phyloP scores from a whole-genome alignment of 2,888 invertebrate genomes.

The Thymelicus acteon region DNA sequence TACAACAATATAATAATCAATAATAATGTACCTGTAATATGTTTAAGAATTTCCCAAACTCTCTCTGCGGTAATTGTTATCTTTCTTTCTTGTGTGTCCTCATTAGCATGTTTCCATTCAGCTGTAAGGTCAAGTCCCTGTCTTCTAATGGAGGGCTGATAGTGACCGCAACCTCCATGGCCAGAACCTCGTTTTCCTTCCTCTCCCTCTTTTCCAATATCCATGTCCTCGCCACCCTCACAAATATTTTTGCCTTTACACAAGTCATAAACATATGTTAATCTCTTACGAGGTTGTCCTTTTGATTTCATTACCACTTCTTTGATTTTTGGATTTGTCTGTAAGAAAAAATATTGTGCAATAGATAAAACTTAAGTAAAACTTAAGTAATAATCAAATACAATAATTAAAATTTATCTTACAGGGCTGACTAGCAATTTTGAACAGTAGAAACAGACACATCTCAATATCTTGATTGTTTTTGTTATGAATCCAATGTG shows the following conservation, averaged over 20 bases:
- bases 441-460: constrained; percentile 99
- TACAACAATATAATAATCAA: too few species aligned
- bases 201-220: constrained; percentile 92
- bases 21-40: constrained; percentile 87
- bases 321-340: constrained; percentile 96
- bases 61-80: constrained; percentile 96
- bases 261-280: constrained; percentile 98
- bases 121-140: constrained; percentile 96
- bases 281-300: constrained; percentile 96
- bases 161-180: constrained; percentile 99
- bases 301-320: constrained; percentile 98
- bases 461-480: constrained; percentile 98
- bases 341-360: constrained; percentile 52
- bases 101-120: constrained; percentile 99
- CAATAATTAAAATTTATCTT: constrained; percentile 71
- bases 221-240: constrained; percentile 99
- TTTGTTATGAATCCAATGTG: constrained; percentile 99
- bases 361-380: not conserved
- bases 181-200: constrained; percentile 85
- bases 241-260: constrained; percentile 99
- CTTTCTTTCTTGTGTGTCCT: constrained; percentile 99
- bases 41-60: constrained; percentile 98
- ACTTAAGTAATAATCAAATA: not conserved
- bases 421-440: constrained; percentile 97
- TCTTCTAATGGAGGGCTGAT: constrained; percentile 96